A percentile compares a stretch with the other conserved stretches of the same genome.
Evolutionary conservation across 2,888 invertebrate genomes (phyloP).

Genomic region (Craniophora ligustri): DNA sequence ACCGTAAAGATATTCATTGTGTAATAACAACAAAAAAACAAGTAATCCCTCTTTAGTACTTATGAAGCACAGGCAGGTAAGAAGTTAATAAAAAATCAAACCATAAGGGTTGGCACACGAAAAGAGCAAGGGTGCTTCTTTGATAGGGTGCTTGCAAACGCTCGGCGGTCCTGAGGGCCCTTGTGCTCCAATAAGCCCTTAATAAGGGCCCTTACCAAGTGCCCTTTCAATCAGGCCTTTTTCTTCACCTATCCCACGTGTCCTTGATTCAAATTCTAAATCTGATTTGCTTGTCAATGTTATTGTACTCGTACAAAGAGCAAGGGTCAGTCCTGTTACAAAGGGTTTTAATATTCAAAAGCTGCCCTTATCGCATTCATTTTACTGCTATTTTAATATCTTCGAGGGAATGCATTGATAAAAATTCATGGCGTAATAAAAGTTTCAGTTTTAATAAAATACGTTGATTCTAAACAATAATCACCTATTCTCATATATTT

Average conservation of each 20-base stretch:
- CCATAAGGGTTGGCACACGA: conserved; percentile 74
- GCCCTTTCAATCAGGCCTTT: conserved; percentile 78
- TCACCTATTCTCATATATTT: conserved; percentile 3
- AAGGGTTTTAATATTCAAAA: conserved; percentile 72
- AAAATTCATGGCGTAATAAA: conserved; percentile 74
- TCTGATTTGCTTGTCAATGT: conserved; percentile 81
- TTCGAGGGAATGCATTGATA: conserved; percentile 73
- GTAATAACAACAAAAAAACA: conserved; percentile 52
- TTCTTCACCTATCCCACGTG: conserved; percentile 81
- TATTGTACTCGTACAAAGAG: conserved; percentile 72
- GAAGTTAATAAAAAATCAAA: conserved; percentile 66
- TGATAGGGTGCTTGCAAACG: conserved; percentile 74
- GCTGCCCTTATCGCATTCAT: conserved; percentile 73
- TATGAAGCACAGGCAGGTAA: conserved; percentile 68
- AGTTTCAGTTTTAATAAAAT: conserved; percentile 61
- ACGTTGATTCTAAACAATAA: conserved; percentile 25
- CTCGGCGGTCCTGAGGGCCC: conserved; percentile 66
- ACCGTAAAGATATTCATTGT: conserved; percentile 57
- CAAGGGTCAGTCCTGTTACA: conserved; percentile 74
- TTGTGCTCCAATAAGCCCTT: conserved; percentile 83
- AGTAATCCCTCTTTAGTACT: conserved; percentile 62
- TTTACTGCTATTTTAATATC: conserved; percentile 75
- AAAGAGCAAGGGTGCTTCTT: conserved; percentile 85
- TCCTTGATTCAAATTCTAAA: conserved; percentile 82
- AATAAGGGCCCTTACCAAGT: conserved; percentile 79